Evolutionary conservation across 2,797 vertebrate species (phyloP).

Genomic region (Macrochelys suwanniensis): DNA sequence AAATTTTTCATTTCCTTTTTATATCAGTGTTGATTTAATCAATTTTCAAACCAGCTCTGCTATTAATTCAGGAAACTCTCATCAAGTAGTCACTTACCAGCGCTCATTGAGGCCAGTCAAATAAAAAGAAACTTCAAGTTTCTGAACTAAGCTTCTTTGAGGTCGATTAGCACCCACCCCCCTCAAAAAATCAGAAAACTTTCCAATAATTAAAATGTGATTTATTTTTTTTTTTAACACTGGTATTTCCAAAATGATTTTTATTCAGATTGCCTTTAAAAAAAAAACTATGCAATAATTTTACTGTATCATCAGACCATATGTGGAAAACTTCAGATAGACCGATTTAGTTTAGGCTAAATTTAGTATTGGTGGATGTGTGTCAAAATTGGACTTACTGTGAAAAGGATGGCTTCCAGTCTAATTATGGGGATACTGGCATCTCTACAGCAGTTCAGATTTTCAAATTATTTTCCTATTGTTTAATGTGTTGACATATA

Average conservation of each 20-base stretch:
- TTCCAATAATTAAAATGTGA: neutral
- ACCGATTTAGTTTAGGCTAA: neutral
- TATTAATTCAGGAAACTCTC: neutral
- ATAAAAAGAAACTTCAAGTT: neutral
- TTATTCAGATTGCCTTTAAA: neutral
- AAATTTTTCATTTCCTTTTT: neutral
- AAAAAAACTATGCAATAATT: neutral
- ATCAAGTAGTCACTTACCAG: neutral
- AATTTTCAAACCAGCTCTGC: neutral
- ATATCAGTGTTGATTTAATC: neutral
- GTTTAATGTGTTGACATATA: neutral
- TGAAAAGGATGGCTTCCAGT: neutral
- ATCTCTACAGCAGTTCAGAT: neutral
- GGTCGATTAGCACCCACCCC: neutral
- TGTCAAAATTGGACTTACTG: neutral
- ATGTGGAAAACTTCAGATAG: neutral
- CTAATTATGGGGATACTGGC: accelerated
- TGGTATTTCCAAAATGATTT: neutral
- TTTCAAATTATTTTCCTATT: neutral
- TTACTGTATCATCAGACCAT: neutral
- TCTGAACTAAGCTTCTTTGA: neutral
- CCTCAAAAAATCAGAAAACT: neutral
- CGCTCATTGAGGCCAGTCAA: neutral
- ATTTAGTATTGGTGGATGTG: neutral
- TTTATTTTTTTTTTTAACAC: neutral